These are phyloP conservation scores for Ctenicera cuprea DNA, from an alignment of 2,888 invertebrate species.

Conservation along the genomic window DNA sequence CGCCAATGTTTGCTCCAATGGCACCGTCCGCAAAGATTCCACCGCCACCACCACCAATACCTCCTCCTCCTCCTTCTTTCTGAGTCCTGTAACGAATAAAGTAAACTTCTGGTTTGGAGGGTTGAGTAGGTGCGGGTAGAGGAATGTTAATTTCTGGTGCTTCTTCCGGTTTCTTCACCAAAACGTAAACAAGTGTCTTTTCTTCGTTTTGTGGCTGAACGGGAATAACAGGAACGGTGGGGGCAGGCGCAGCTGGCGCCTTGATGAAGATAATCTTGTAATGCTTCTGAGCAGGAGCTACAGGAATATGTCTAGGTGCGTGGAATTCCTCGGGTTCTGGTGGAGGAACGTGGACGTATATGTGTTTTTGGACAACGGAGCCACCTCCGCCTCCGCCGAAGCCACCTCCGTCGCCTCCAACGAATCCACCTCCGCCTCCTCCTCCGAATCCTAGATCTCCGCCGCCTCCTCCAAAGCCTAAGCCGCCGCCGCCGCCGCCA, in stretches of 20 bases:
- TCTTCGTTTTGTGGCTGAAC: conserved; percentile 88
- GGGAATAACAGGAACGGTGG: conserved; percentile 85
- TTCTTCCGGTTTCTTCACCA: conserved; percentile 82
- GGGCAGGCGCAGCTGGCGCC: conserved; percentile 87
- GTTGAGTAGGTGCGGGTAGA: conserved; percentile 85
- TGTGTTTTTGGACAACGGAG: conserved; percentile 86
- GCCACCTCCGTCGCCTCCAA: conserved; percentile 50
- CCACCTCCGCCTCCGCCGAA: conserved; percentile 64
- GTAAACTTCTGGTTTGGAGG: conserved; percentile 91
- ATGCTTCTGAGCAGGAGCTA: conserved; percentile 87
- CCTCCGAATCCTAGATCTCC: conserved; percentile 61
- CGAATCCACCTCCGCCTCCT: conserved; percentile 54
- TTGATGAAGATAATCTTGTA: conserved; percentile 95
- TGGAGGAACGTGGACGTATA: conserved; percentile 92
- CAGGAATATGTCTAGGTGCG: conserved; percentile 78
- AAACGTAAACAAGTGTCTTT: conserved; percentile 90
- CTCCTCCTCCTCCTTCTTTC: conserved; percentile 68
- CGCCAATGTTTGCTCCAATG: conserved; percentile 53
- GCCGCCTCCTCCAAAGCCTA: conserved; percentile 47
- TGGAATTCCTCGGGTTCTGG: conserved; percentile 85
- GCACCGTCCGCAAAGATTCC: conserved; percentile 68
- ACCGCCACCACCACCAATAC: conserved; percentile 59
- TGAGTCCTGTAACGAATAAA: conserved; percentile 90
- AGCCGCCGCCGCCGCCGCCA: conserved; percentile 51
- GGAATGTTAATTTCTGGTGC: conserved; percentile 78